Evolutionary conservation across 2,797 vertebrate species (phyloP).

Genomic region (Hypotaenidia okinawae): DNA sequence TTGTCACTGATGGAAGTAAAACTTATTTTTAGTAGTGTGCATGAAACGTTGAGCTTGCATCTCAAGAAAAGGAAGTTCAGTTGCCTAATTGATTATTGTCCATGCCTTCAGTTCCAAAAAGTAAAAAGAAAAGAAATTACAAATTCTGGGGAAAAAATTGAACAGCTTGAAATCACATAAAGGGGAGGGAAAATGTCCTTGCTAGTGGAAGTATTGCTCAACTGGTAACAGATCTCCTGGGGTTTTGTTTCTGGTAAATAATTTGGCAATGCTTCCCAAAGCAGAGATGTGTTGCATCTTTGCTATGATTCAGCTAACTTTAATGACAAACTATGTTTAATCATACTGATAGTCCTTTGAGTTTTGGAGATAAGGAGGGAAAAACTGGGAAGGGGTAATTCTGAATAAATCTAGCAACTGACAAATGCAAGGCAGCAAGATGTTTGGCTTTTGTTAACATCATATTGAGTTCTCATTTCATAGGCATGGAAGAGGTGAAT

Average conservation of each 20-base stretch:
- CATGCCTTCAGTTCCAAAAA: neutral
- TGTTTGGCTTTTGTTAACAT: neutral
- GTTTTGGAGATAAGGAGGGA: neutral
- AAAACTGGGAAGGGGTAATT: neutral
- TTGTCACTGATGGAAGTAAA: constrained; percentile 20
- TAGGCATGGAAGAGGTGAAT: neutral
- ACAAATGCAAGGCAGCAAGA: neutral
- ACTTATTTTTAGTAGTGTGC: neutral
- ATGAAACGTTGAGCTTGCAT: neutral
- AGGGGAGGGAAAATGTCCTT: neutral
- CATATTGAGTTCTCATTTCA: neutral
- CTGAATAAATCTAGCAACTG: neutral
- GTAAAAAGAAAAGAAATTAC: neutral
- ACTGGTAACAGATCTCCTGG: neutral
- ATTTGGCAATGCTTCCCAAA: neutral
- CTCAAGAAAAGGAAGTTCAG: neutral
- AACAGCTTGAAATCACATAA: neutral
- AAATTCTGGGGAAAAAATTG: neutral
- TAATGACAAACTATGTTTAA: neutral
- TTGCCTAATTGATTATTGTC: neutral
- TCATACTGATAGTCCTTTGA: neutral
- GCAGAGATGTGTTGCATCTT: neutral
- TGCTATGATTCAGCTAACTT: neutral
- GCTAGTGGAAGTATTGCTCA: neutral
- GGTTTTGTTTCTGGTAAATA: constrained; percentile 17